Conservation (phyloP, 2,797 vertebrate species). For the Eutrigla gurnardus region DNA sequence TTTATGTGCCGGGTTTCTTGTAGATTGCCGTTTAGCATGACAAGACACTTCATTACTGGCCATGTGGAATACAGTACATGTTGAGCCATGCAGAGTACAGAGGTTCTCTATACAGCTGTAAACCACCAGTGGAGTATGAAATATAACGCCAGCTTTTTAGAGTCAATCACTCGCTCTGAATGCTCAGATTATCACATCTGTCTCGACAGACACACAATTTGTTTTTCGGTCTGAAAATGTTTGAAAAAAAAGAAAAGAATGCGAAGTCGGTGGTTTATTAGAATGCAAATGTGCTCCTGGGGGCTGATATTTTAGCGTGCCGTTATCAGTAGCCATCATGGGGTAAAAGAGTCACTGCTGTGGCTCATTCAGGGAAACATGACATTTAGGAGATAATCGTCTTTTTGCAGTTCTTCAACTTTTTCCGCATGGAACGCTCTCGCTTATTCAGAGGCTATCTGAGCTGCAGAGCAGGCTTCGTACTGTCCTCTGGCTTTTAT, state of each 20-base stretch:
- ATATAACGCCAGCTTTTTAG: constrained; percentile 56
- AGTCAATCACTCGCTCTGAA: constrained; percentile 48
- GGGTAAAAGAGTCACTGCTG: constrained; percentile 59
- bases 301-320: constrained; percentile 50
- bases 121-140: constrained; percentile 62
- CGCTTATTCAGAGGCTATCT: constrained; percentile 49
- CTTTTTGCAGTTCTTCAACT: constrained; percentile 67
- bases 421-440: constrained; percentile 49
- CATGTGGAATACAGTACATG: constrained; percentile 21
- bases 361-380: constrained; percentile 74
- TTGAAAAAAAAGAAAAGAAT: constrained; percentile 25
- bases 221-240: constrained; percentile 69
- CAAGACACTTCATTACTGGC: constrained; percentile 41
- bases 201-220: constrained; percentile 68
- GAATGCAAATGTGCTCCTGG: constrained; percentile 75
- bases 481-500: constrained; percentile 46
- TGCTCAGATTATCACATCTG: constrained; percentile 67
- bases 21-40: constrained; percentile 34
- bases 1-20: neutral
- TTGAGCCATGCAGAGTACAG: constrained; percentile 1
- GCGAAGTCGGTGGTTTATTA: constrained; percentile 64
- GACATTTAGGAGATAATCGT: constrained; percentile 84
- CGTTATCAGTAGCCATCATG: constrained; percentile 71
- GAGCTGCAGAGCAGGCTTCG: constrained; percentile 33
- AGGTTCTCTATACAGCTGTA: constrained; percentile 27